phyloP scores from a whole-genome alignment of 2,797 vertebrate genomes.

The Acropternis orthonyx region DNA sequence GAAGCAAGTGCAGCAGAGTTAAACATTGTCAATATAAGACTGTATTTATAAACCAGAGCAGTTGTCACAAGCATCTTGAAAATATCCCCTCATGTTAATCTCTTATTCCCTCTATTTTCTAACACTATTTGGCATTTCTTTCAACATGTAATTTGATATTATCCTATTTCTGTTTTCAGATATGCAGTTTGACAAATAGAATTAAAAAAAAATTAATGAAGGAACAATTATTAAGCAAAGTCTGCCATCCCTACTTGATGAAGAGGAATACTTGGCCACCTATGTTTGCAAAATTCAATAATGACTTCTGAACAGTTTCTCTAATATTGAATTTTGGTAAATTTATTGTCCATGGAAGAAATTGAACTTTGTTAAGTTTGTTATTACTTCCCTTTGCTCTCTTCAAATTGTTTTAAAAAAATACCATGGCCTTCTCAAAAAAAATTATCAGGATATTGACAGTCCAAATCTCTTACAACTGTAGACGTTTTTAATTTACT shows the following conservation, averaged over 20 bases:
- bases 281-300: background rate
- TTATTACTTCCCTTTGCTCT: background rate
- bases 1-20: background rate
- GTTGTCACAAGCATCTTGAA: background rate
- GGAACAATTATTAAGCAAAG: background rate
- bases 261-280: background rate
- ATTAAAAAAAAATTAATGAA: background rate
- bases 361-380: background rate
- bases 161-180: background rate
- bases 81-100: background rate
- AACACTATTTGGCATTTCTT: background rate
- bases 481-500: background rate
- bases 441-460: background rate
- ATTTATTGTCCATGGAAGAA: background rate
- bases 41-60: background rate
- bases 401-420: background rate
- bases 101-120: background rate
- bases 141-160: background rate
- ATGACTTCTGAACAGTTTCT: background rate
- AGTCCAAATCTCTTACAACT: background rate
- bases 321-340: background rate
- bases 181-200: background rate
- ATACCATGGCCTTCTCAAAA: background rate
- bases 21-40: background rate
- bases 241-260: background rate